Evolutionary conservation across 1,140 invertebrate species (phyloP), one percentile per base, ranked within the genome.

Genomic region (Hyles vespertilio): DNA sequence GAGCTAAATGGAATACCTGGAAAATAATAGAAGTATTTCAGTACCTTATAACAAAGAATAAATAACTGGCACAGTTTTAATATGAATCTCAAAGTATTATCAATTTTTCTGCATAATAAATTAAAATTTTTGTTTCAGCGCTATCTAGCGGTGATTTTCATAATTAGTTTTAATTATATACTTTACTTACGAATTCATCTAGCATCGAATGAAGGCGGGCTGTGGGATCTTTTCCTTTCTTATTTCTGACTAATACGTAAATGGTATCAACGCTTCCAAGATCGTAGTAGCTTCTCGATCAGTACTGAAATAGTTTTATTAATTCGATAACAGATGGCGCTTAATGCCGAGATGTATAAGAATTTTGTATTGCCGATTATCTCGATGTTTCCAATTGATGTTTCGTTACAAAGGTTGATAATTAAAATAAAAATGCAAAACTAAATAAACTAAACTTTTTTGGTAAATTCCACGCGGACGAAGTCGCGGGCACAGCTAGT

Each of bases 271-370:
- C 68, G 59, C 94, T 92, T 9, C 91, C 91, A 97, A 32, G 92
- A 93, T 56, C 96, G 90, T 32, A 97, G 83, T 49, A 97, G 79
- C 84, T 97, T 97, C 87, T 97, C 95, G 43, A 97, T 93, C 33
- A 97, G 87, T 51, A 91, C 90, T 91, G 72, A 56, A 88, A 87
- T 52, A 72, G 72, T 51, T 44, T 58, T 3, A 44, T 5, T 0
- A 11, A 10, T 33, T 5, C n/a, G 5, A 43, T 32, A 46, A 55
- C 8, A 55, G 53, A 55, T 55, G 53, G 40, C 53, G 43, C 53
- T 55, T 22, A n/a, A 32, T 36, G n/a, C n/a, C 32, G 11, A 36
- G 12, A 36, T 33, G 34, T 22, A 32, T 6, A 46, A 12, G 22
- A 22, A 22, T 22, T 22, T 22, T 22, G 22, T 22, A 22, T 22